Percentiles rank a stretch among this genome's conserved stretches.
phyloP scores from a whole-genome alignment of 2,888 invertebrate species.

The Leptopilina myrica region DNA sequence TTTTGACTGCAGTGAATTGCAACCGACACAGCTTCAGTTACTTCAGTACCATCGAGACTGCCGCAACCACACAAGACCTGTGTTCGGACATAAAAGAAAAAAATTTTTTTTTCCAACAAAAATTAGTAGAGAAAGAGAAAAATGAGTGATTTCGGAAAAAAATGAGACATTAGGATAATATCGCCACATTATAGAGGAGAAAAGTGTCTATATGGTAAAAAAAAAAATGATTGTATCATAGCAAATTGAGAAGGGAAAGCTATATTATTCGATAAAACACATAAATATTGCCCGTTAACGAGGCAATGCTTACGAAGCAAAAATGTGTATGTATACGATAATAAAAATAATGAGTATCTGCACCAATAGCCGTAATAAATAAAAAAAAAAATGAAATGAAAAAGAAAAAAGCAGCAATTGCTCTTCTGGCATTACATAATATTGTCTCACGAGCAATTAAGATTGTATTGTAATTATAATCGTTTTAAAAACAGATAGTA shows the following conservation, averaged over 20 bases:
- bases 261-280: slow-evolving; percentile 39
- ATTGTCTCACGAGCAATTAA: slow-evolving; percentile 36
- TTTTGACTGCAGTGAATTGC: slow-evolving; percentile 41
- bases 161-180: slow-evolving; percentile 33
- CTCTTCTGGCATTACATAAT: slow-evolving; percentile 25
- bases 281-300: slow-evolving; percentile 39
- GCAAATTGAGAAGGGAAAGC: slow-evolving; percentile 36
- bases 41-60: slow-evolving; percentile 45
- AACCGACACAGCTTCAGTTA: slow-evolving; percentile 43
- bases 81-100: too few species aligned
- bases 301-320: slow-evolving; percentile 32
- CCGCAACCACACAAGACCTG: slow-evolving; percentile 58
- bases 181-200: slow-evolving; percentile 25
- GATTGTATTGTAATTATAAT: slow-evolving; percentile 34
- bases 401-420: slow-evolving; percentile 2
- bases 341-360: slow-evolving; percentile 40
- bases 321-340: slow-evolving; percentile 10
- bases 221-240: slow-evolving; percentile 39
- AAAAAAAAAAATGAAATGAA: neutral
- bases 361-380: slow-evolving; percentile 32
- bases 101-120: neutral
- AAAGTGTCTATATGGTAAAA: slow-evolving; percentile 28
- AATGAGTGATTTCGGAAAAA: too few species aligned
- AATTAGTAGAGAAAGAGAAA: neutral
- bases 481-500: neutral